phyloP scores from a whole-genome alignment of 2,113 vertebrate species.

The Henicopernis longicauda region DNA sequence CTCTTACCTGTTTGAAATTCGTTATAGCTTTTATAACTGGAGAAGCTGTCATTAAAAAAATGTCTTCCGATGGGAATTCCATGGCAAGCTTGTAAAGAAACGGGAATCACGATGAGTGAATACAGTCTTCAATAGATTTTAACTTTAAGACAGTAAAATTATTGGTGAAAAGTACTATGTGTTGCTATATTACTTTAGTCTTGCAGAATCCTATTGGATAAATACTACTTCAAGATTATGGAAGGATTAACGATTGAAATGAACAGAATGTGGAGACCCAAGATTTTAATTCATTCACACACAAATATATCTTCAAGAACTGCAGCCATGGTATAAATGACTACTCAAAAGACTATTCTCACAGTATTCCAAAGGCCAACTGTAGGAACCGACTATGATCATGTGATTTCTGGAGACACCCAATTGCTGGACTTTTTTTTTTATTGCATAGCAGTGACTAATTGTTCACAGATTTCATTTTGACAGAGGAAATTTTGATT shows the following conservation, averaged over 20 bases:
- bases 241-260: background rate
- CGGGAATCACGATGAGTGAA: background rate
- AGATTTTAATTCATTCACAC: background rate
- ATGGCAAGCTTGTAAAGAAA: slow-evolving; percentile 77
- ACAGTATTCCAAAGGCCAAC: background rate
- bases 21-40: slow-evolving; percentile 88
- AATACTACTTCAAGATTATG: background rate
- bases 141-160: background rate
- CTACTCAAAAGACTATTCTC: background rate
- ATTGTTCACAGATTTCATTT: background rate
- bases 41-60: slow-evolving; percentile 85
- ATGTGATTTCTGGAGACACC: background rate
- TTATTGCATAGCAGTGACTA: background rate
- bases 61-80: slow-evolving; percentile 81
- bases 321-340: background rate
- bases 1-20: slow-evolving; percentile 88
- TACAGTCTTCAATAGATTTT: background rate
- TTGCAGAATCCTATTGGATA: background rate
- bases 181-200: background rate
- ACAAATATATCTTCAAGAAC: background rate
- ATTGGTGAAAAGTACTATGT: background rate
- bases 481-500: background rate
- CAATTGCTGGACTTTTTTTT: background rate
- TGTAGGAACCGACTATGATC: background rate
- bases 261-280: background rate